phyloP scores from a whole-genome alignment of 2,888 invertebrate species.

The Sinohyriopsis cumingii region DNA sequence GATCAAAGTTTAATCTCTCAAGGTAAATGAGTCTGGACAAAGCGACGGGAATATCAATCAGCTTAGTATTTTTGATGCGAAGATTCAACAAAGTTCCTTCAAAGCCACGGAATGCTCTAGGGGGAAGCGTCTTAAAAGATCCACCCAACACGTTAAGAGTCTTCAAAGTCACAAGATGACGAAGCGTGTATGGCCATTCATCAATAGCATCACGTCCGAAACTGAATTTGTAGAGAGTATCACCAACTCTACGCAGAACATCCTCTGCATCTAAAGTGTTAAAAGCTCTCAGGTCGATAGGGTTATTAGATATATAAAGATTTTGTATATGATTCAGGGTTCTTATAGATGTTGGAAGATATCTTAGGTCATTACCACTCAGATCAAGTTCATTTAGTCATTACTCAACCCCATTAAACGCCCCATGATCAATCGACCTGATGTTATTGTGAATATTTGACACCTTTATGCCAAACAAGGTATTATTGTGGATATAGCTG shows the following conservation, averaged over 20 bases:
- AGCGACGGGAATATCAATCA: slow-evolving; percentile 41
- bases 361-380: slow-evolving; percentile 16
- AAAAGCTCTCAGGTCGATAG: slow-evolving; percentile 15
- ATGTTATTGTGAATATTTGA: slow-evolving; percentile 29
- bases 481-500: not conserved
- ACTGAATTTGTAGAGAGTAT: slow-evolving; percentile 31
- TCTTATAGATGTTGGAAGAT: slow-evolving; percentile 17
- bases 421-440: slow-evolving; percentile 14
- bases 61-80: slow-evolving; percentile 36
- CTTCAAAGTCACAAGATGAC: slow-evolving; percentile 33
- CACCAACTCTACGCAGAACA: slow-evolving; percentile 32
- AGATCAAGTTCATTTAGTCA: slow-evolving; percentile 25
- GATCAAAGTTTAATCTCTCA: slow-evolving; percentile 34
- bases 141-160: slow-evolving; percentile 31
- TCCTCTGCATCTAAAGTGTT: slow-evolving; percentile 9
- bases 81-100: slow-evolving; percentile 39
- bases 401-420: slow-evolving; percentile 21
- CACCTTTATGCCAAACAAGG: slow-evolving; percentile 28
- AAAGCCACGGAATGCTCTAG: slow-evolving; percentile 44
- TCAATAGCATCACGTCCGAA: slow-evolving; percentile 29
- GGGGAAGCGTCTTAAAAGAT: slow-evolving; percentile 35
- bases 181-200: slow-evolving; percentile 36
- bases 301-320: slow-evolving; percentile 29
- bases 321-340: slow-evolving; percentile 15
- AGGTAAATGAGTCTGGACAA: slow-evolving; percentile 29